These are phyloP conservation scores for Gobius niger DNA, from an alignment of 2,113 vertebrate genomes.

Conservation along the genomic window DNA sequence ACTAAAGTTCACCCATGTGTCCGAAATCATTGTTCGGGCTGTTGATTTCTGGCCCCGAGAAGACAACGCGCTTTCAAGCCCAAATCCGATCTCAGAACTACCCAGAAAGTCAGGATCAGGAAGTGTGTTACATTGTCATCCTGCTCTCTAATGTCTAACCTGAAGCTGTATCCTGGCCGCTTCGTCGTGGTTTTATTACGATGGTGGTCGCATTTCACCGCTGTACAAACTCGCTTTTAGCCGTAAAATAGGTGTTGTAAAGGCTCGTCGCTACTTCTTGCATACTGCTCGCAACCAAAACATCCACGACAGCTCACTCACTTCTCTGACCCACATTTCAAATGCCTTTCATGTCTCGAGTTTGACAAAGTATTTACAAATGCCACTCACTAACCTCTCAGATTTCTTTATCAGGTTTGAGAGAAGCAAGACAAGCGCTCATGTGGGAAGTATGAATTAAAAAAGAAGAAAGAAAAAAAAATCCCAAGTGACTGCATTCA, in stretches of 20 bases:
- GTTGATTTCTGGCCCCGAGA: neutral
- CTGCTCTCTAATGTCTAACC: neutral
- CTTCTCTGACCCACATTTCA: conserved; percentile 53
- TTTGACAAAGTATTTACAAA: conserved; percentile 4
- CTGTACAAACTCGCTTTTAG: neutral
- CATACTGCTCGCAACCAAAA: conserved; percentile 34
- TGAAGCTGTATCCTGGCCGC: neutral
- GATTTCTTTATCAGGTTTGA: conserved; percentile 21
- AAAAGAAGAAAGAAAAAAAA: conserved; percentile 14
- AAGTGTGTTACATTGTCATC: neutral
- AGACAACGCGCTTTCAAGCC: neutral
- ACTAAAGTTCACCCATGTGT: neutral
- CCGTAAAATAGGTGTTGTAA: conserved; percentile 4
- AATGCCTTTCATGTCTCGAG: conserved; percentile 13
- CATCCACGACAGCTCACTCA: neutral
- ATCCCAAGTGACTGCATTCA: conserved; percentile 12
- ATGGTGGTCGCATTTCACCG: neutral
- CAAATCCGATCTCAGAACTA: neutral
- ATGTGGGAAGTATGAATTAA: neutral
- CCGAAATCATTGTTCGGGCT: neutral
- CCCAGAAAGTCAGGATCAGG: neutral
- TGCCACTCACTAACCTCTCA: conserved; percentile 5
- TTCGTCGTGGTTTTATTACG: neutral
- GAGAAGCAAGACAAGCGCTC: conserved; percentile 32
- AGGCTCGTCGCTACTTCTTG: conserved; percentile 30